A percentile compares a stretch with the other conserved stretches of the same genome.
Evolutionary conservation across 2,113 vertebrate genomes (phyloP).

Genomic region (Noctilio leporinus): DNA sequence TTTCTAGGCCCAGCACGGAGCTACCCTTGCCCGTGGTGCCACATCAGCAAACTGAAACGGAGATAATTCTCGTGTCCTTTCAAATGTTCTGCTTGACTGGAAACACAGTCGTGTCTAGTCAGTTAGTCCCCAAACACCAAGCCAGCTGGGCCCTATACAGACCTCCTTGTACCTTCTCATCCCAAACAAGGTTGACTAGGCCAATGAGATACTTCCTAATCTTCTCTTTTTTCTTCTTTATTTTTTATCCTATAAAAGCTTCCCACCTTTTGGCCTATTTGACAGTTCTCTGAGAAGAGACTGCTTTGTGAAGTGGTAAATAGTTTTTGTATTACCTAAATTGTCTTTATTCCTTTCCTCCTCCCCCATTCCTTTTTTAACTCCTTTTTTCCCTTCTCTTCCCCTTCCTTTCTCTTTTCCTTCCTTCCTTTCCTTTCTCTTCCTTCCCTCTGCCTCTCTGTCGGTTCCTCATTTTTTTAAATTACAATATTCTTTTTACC

Average conservation of each 20-base stretch:
- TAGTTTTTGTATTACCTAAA: not conserved
- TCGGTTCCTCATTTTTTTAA: too few relatives aligned
- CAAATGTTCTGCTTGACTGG: not conserved
- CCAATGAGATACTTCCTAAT: not conserved
- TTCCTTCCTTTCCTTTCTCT: too few relatives aligned
- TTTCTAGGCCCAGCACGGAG: not conserved
- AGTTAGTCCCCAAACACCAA: not conserved
- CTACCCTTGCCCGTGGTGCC: not conserved
- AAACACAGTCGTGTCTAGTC: not conserved
- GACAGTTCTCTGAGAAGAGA: not conserved
- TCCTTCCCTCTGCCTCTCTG: too few relatives aligned
- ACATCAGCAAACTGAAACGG: not conserved
- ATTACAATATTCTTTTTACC: not conserved
- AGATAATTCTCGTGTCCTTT: not conserved
- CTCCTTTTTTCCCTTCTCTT: too few relatives aligned
- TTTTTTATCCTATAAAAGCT: not conserved
- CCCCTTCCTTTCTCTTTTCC: not conserved
- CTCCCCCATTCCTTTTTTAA: fast-evolving
- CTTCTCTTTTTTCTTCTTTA: not conserved
- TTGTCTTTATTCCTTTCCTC: not conserved
- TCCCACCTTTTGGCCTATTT: not conserved
- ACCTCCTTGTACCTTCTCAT: not conserved
- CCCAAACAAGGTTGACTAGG: not conserved
- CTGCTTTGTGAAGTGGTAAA: not conserved
- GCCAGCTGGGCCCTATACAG: not conserved